Evolutionary conservation across 2,888 invertebrate species (phyloP).

Genomic region (Eucera pruinosa): DNA sequence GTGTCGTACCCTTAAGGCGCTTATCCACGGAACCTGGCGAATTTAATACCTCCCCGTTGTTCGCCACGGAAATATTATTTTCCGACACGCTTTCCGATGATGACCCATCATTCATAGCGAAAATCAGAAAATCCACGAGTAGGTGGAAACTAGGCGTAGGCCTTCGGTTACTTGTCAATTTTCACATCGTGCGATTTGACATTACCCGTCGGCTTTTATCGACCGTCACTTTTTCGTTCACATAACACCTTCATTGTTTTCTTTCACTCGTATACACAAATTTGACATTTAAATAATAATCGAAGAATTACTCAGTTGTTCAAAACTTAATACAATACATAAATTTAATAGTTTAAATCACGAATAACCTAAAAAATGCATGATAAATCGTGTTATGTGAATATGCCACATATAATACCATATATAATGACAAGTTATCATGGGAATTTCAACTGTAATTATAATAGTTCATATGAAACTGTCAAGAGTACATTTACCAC

Average conservation of each 20-base stretch:
- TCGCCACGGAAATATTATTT: slow-evolving; percentile 4
- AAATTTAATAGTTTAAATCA: too few relatives aligned
- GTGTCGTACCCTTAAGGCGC: slow-evolving; percentile 7
- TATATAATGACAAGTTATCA: too few relatives aligned
- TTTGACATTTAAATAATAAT: background rate
- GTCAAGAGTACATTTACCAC: too few relatives aligned
- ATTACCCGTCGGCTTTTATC: slow-evolving; percentile 13
- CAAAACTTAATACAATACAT: too few relatives aligned
- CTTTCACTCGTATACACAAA: background rate
- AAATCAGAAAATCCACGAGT: slow-evolving; percentile 3
- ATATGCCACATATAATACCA: too few relatives aligned
- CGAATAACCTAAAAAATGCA: too few relatives aligned
- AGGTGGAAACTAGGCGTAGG: slow-evolving; percentile 21
- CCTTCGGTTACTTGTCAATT: slow-evolving; percentile 53
- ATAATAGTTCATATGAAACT: too few relatives aligned
- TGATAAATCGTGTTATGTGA: too few relatives aligned
- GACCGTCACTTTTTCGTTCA: slow-evolving; percentile 40
- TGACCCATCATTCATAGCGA: slow-evolving; percentile 43
- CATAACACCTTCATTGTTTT: slow-evolving; percentile 29
- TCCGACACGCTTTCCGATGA: slow-evolving; percentile 27
- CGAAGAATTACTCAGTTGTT: too few relatives aligned
- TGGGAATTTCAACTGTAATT: too few relatives aligned
- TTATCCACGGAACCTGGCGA: slow-evolving; percentile 30
- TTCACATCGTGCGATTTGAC: slow-evolving; percentile 35
- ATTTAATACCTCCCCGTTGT: slow-evolving; percentile 15